These are phyloP conservation scores for Micronisus gabar DNA, from an alignment of 2,113 vertebrate genomes.

Conservation along the genomic window DNA sequence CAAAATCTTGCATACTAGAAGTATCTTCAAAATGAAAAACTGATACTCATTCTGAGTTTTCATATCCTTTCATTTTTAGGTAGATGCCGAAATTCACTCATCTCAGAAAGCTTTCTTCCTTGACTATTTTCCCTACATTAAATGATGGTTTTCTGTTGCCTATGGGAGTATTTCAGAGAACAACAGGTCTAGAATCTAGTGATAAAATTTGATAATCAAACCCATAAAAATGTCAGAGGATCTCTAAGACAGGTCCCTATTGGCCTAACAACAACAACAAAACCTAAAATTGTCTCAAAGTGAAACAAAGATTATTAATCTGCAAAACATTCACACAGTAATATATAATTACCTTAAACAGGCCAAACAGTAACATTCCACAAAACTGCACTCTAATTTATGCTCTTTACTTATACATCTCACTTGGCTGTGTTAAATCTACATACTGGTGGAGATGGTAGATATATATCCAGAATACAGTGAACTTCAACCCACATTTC, in stretches of 20 bases:
- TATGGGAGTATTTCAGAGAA: background rate
- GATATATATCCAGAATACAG: background rate
- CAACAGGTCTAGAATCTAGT: background rate
- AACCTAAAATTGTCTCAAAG: background rate
- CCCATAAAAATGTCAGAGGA: background rate
- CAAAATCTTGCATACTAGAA: background rate
- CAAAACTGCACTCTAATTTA: background rate
- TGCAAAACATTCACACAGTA: background rate
- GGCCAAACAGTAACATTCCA: background rate
- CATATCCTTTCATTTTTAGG: background rate
- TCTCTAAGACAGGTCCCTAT: background rate
- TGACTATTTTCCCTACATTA: background rate
- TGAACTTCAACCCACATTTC: background rate
- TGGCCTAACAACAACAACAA: background rate
- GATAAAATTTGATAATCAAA: background rate
- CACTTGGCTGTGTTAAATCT: background rate
- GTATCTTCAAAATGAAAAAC: background rate
- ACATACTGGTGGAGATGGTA: background rate
- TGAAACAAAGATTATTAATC: background rate
- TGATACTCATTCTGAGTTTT: background rate
- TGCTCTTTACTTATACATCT: background rate
- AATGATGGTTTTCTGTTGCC: background rate
- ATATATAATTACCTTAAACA: background rate
- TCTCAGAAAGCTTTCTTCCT: background rate
- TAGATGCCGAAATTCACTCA: background rate